Base-by-base conservation (phyloP, 2,888 invertebrate species). In the Rhamphomyia laevipes region DNA sequence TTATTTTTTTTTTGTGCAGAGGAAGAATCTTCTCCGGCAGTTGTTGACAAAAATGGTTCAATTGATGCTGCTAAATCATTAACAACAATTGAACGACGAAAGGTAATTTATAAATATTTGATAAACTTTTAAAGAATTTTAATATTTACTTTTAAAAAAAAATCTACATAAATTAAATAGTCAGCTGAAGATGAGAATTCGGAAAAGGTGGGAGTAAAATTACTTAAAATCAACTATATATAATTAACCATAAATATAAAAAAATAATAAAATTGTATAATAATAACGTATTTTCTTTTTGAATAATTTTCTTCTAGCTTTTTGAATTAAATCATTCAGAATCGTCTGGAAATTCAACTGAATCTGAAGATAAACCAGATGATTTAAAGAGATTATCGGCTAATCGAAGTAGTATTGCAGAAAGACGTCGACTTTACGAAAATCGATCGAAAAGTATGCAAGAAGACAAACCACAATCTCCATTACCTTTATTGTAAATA, bases 81-180 rank as follows among this genome's bases (percentile, higher is more conserved):
- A 1, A 82, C 84, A 58, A 86, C 87, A 0, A 85, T 86, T 0
- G 87, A 88, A 61, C 73, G 86, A n/a, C 74, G 86, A 57, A 86
- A 82, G 71, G 67, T 86, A 58, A 61, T 50, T 58, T 67, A 61
- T 37, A 21, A 42, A 15, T 35, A n/a, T 2, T n/a, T 35, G n/a
- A n/a, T 6, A 35, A 35, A n/a, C 7, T 13, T 13, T n/a, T 13
- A 13, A n/a, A 41, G 23, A 44, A 41, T 33, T 38, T 27, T 33
- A 33, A 13, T 33, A 4, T 9, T 33, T 5, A 5, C 7, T 6
- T n/a, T 35, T 13, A 9, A n/a, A n/a, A n/a, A 35, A 35, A 35
- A n/a, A 35, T n/a, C n/a, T n/a, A n/a, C n/a, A n/a, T 13, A 35
- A 35, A 13, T 27, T 21, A 21, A 21, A 27, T 35, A 35, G 35